Evolutionary conservation across 2,797 vertebrate species (phyloP), one percentile per base, ranked within the genome.

Genomic region (Alcedo atthis): DNA sequence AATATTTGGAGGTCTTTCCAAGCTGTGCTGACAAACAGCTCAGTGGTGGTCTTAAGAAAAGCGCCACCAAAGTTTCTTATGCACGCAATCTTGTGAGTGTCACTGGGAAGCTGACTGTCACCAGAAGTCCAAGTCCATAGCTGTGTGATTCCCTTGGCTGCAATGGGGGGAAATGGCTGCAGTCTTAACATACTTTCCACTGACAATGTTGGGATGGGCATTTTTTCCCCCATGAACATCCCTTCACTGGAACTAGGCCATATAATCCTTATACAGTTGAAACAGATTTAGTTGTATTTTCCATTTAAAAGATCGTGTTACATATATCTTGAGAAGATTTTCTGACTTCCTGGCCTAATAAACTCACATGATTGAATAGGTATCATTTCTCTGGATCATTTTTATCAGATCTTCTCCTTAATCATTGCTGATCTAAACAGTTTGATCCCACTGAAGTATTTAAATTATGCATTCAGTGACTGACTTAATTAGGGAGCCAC

Each of bases 371-470:
- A 91, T 12, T 58, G 40, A 85, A 43, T 17, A 25, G 55, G 20
- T 58, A 46, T 74, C 25, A 49, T 64, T 92, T 83, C 46, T 86
- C n/a, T 70, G 71, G 63, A 77, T 78, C 24, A 48, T 20, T 94
- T 95, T 82, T 79, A 70, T 59, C 57, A 81, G 83, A 79, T 64
- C 63, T 78, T 35, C 24, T 67, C 74, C 51, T 70, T 92, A 68
- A 85, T 86, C 64, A 46, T 58, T 85, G 43, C 61, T 87, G 78
- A 78, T 66, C 42, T 32, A 78, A 92, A 54, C 15, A 58, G 42
- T 69, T 74, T 88, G 68, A 70, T 94, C 76, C 45, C 59, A 67
- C 91, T 79, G 80, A 63, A 48, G 46, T 48, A 84, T 48, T 63
- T 64, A 87, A 74, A 90, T 25, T 68, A 12, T 68, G 46, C 7